phyloP scores from a whole-genome alignment of 2,888 invertebrate species.

The Athalia cordata region DNA sequence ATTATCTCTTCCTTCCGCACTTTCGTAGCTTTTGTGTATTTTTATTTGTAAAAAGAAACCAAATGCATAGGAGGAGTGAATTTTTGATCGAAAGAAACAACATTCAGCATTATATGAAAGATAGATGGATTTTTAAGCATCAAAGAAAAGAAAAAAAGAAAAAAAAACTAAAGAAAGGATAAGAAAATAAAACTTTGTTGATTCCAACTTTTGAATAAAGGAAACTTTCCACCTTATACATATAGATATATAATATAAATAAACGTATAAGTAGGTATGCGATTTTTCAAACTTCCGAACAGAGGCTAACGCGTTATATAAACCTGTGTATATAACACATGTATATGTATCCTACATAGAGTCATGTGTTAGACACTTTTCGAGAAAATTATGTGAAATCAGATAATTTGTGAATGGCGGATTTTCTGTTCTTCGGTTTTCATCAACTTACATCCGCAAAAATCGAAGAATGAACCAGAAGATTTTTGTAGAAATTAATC shows the following conservation, averaged over 20 bases:
- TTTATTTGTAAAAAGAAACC: no score
- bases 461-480: no score
- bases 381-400: no score
- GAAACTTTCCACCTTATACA: constrained; percentile 40
- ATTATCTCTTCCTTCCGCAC: no score
- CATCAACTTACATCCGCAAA: no score
- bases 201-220: constrained; percentile 33
- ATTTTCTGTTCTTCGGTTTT: no score
- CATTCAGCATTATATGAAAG: constrained; percentile 2
- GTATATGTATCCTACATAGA: not conserved
- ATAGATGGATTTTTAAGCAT: constrained; percentile 44
- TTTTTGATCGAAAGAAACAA: constrained; percentile 30
- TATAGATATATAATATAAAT: not conserved
- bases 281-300: no score
- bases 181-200: constrained; percentile 36
- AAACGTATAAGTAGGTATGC: no score
- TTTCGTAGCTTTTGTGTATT: no score
- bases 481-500: no score
- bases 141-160: constrained; percentile 1
- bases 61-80: constrained; percentile 3
- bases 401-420: no score
- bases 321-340: not conserved
- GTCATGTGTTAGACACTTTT: no score
- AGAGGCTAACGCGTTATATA: not conserved
- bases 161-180: not conserved